Evolutionary conservation across 2,797 vertebrate species (phyloP).

Genomic region (Lepilemur septentrionalis): DNA sequence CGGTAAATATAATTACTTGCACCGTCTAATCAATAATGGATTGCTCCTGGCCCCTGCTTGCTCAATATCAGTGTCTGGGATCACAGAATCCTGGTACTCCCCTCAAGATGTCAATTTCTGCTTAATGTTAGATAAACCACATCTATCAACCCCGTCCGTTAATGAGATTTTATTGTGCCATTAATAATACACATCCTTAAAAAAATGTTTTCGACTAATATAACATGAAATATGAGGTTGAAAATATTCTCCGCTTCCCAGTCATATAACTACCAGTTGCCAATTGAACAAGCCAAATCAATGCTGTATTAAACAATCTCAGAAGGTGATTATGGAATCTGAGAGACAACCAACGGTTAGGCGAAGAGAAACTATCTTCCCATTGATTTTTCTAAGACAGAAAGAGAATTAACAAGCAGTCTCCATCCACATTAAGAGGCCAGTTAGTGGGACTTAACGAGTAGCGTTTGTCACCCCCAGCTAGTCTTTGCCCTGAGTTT

Average conservation of each 20-base stretch:
- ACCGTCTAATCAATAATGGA: slow-evolving; percentile 83
- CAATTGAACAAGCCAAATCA: slow-evolving; percentile 51
- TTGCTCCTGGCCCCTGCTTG: slow-evolving; percentile 81
- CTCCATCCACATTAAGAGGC: not conserved
- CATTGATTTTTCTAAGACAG: slow-evolving; percentile 38
- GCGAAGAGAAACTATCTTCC: slow-evolving; percentile 13
- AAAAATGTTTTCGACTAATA: slow-evolving; percentile 58
- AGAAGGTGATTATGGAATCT: slow-evolving; percentile 48
- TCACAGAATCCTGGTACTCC: slow-evolving; percentile 76
- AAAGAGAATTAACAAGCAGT: slow-evolving; percentile 30
- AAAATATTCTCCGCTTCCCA: slow-evolving; percentile 45
- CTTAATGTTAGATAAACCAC: slow-evolving; percentile 79
- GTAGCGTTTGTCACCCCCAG: not conserved
- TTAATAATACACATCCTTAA: slow-evolving; percentile 78
- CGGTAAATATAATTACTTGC: slow-evolving; percentile 82
- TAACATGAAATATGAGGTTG: slow-evolving; percentile 49
- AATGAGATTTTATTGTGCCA: slow-evolving; percentile 77
- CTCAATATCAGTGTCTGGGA: slow-evolving; percentile 82
- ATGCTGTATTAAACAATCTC: slow-evolving; percentile 55
- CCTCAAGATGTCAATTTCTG: slow-evolving; percentile 83
- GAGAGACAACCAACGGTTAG: slow-evolving; percentile 36
- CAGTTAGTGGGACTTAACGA: not conserved
- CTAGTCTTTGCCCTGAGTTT: not conserved
- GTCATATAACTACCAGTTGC: slow-evolving; percentile 27
- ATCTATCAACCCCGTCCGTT: slow-evolving; percentile 73